Evolutionary conservation across 2,797 vertebrate genomes (phyloP), one percentile per base, ranked within the genome.

Genomic region (Enteromius thamalakanensis): DNA sequence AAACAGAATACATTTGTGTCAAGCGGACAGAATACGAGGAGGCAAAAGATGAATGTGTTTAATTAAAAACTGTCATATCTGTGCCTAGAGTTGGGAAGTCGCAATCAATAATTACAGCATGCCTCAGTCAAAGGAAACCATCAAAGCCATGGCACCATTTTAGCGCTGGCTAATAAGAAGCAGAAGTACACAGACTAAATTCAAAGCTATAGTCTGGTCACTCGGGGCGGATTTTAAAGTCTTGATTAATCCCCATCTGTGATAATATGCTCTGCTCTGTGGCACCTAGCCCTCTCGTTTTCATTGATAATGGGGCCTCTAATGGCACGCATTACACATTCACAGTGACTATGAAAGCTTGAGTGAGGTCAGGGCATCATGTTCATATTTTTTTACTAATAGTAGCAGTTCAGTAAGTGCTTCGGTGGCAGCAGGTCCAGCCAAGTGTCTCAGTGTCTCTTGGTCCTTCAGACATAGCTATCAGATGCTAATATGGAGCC

Each of bases 1-100:
- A 92, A 93, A 93, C 89, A 88, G 92, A 94, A 94, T 93, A 93
- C 89, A 93, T 95, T 93, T 94, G 91, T 91, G 93, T 94, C 94
- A 92, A 71, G 82, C 53, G 79, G 78, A 88, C 86, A 86, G 89
- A 87, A 68, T 65, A 88, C 90, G 88, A 87, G 87, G 84, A 88
- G 90, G 62, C 77, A 85, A 87, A 92, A 94, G 93, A 95, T 93
- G 91, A 94, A 95, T 95, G 94, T 42, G 87, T 95, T 95, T 95
- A 93, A 60, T 60, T 60, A 60, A 60, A 95, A 94, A 91, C 86
- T 93, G 94, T 94, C 95, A 95, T 94, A 94, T 94, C 91, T 93
- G 87, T 91, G 93, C 91, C 93, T 93, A 93, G 91, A 92, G 90
- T 92, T 86, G 89, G 89, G 88, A 88, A 90, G 90, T 90, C 89